A percentile compares a stretch with the other conserved stretches of the same genome.
Evolutionary conservation across 2,113 vertebrate genomes (phyloP).

Genomic region (Labeo rohita): DNA sequence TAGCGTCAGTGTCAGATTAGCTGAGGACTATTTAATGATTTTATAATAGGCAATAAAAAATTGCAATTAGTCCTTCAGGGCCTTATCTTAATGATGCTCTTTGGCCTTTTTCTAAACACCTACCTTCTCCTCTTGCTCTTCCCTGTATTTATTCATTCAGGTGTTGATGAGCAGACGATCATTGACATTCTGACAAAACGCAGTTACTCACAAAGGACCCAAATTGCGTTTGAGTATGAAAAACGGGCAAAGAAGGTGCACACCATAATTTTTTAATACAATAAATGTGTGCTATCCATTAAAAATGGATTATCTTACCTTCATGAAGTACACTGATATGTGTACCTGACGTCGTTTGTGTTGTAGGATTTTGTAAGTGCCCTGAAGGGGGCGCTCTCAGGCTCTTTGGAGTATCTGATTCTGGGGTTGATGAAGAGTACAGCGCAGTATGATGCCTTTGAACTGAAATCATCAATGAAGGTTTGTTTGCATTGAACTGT

Average conservation of each 20-base stretch:
- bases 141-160: constrained; percentile 65
- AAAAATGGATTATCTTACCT: constrained; percentile 13
- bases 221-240: constrained; percentile 93
- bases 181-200: constrained; percentile 91
- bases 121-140: not conserved
- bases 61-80: not conserved
- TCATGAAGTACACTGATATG: not conserved
- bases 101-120: constrained; percentile 17
- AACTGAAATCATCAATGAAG: constrained; percentile 90
- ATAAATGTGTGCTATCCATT: not conserved
- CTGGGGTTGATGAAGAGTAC: constrained; percentile 93
- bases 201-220: constrained; percentile 88
- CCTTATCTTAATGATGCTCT: not conserved
- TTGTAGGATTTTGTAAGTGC: constrained; percentile 79
- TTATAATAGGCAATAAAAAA: not conserved
- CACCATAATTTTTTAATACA: not conserved
- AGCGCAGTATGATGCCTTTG: constrained; percentile 88
- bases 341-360: not conserved
- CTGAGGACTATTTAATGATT: constrained; percentile 9
- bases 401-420: constrained; percentile 87
- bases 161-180: constrained; percentile 94
- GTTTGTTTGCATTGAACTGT: constrained; percentile 68
- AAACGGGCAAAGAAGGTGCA: constrained; percentile 90
- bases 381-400: constrained; percentile 89
- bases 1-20: not conserved